Conservation (phyloP, 2,113 vertebrate genomes). For the Corydoras maculifer region DNA sequence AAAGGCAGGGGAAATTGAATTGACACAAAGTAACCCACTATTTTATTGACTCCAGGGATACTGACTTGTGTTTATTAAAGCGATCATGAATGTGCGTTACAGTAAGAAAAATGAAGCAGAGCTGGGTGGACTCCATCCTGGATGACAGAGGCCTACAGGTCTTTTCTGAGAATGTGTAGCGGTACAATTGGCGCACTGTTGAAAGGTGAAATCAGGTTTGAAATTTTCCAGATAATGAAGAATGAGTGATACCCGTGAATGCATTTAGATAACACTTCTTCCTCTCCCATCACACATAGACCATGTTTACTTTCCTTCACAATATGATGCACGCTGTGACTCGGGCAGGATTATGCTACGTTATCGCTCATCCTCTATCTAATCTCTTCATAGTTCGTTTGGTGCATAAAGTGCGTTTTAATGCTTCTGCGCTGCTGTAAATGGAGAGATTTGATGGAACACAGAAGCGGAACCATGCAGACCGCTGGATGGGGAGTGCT, state of each 20-base stretch:
- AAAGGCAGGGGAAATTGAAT: too few species aligned
- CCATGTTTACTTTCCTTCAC: constrained; percentile 25
- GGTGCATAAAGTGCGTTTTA: constrained; percentile 8
- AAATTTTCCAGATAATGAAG: constrained; percentile 17
- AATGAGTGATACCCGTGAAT: constrained; percentile 19
- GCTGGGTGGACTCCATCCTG: too few species aligned
- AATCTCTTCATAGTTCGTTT: constrained; percentile 19
- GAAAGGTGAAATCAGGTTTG: constrained; percentile 28
- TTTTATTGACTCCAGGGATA: too few species aligned
- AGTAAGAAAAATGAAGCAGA: too few species aligned
- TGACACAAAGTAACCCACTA: too few species aligned
- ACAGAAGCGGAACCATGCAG: background rate
- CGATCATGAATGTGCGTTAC: too few species aligned
- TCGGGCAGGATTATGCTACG: constrained; percentile 10
- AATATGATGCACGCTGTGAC: constrained; percentile 17
- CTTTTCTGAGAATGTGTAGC: too few species aligned
- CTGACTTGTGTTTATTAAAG: too few species aligned
- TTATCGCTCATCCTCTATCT: constrained; percentile 25
- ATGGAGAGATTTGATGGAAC: background rate
- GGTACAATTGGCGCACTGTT: background rate
- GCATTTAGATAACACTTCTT: constrained; percentile 19
- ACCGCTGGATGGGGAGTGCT: background rate
- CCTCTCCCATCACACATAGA: background rate
- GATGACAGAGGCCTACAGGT: too few species aligned
- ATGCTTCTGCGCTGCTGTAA: background rate